These are phyloP conservation scores for Panorpa germanica DNA, from an alignment of 2,888 invertebrate species.

Conservation along the genomic window DNA sequence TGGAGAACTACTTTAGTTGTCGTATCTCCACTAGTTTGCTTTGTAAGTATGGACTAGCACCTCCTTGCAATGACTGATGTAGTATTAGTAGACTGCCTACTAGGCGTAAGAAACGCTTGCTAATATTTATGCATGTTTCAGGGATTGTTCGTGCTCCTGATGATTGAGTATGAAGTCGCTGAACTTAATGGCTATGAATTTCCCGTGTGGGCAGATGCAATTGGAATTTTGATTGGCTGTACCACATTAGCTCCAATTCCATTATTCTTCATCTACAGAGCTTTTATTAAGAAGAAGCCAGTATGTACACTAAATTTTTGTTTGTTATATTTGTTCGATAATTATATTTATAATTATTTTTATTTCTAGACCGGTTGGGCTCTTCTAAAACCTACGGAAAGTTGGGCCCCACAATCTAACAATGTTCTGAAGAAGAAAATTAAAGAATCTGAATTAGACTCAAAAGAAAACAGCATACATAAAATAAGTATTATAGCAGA, in stretches of 20 bases:
- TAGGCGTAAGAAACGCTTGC: background rate
- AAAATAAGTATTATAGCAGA: no score
- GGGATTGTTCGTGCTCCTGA: conserved; percentile 55
- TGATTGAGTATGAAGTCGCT: conserved; percentile 42
- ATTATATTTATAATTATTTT: conserved; percentile 7
- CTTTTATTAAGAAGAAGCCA: conserved; percentile 11
- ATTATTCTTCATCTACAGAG: conserved; percentile 31
- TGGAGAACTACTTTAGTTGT: conserved; percentile 59
- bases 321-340: conserved; percentile 4
- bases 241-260: conserved; percentile 52
- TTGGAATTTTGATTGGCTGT: conserved; percentile 54
- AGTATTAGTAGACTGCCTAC: conserved; percentile 4
- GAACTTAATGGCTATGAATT: conserved; percentile 44
- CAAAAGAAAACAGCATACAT: no score
- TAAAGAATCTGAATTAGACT: no score
- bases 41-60: conserved; percentile 31
- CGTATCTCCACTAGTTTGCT: conserved; percentile 43
- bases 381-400: conserved; percentile 28
- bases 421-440: no score
- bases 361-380: conserved; percentile 28
- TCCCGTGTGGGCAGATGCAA: conserved; percentile 45
- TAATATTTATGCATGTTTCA: conserved; percentile 22
- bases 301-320: conserved; percentile 8
- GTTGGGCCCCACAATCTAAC: conserved; percentile 31
- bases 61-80: background rate